Evolutionary conservation across 1,140 invertebrate species (phyloP), one percentile per base, ranked within the genome.

Genomic region (Oedothorax gibbosus): DNA sequence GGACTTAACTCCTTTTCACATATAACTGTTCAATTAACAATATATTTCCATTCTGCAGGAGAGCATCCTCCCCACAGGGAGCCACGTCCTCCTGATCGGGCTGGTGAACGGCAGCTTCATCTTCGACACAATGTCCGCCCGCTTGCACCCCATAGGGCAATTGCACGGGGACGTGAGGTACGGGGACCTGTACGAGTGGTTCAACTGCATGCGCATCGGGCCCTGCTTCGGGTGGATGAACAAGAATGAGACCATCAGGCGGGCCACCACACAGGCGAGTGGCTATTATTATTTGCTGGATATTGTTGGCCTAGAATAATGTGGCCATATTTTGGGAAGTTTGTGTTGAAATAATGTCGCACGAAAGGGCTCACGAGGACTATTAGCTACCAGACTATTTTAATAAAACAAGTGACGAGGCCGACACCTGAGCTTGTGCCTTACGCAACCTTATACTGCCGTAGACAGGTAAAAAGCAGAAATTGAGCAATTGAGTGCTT

Each of bases 191-290:
- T 92, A 92, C 85, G 87, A 89, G 14, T 92, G 90, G 88, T 90
- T 91, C 68, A 90, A 89, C 64, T 92, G 91, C 84, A 88, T 92
- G 87, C 87, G 91, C 87, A 91, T 92, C n/a, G 89, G 89, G 10
- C 91, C 91, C 0, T 92, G 91, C 75, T 86, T 85, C 78, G 91
- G 91, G 3, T 92, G 91, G 91, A 89, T 92, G 90, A 91, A 89
- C 62, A 87, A 88, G 18, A 91, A 92, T 87, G 88, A 86, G 50
- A 91, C 90, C 11, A 82, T 91, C 7, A 87, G 91, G 82, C 87
- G 90, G 81, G 82, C 90, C 21, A 91, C 90, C 20, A 88, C 90
- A 51, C 51, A 89, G 87, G 84, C 85, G 53, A 72, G 18, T 14
- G 35, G 66, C 66, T 2, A 11, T 64, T 64, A 15, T 20, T 8